Conservation (phyloP, 2,888 invertebrate species). For the Hermaeophaga mercurialis region DNA sequence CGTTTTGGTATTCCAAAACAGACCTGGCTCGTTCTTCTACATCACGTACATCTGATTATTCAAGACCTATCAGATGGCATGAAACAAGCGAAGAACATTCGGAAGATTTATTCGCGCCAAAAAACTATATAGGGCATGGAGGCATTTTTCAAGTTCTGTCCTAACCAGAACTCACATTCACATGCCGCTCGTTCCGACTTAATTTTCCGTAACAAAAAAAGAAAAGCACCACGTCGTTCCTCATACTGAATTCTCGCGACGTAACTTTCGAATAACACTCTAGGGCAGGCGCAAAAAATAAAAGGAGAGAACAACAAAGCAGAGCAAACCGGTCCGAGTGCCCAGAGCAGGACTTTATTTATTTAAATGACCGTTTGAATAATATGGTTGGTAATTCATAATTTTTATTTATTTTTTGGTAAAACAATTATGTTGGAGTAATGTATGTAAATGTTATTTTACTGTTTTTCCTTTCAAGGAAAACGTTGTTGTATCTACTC, state of each 20-base stretch:
- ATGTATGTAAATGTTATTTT: no score
- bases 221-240: conserved; percentile 23
- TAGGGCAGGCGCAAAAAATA: conserved; percentile 21
- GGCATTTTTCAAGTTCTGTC: conserved; percentile 26
- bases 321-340: not conserved
- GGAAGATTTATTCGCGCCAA: conserved; percentile 18
- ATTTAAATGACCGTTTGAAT: no score
- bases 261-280: conserved; percentile 24
- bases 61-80: conserved; percentile 18
- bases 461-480: no score
- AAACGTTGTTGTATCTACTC: no score
- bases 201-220: conserved; percentile 28
- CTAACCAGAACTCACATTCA: conserved; percentile 25
- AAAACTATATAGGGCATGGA: conserved; percentile 19
- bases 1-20: conserved; percentile 15
- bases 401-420: no score
- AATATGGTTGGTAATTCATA: no score
- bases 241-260: conserved; percentile 25
- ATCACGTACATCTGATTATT: conserved; percentile 20
- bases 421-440: no score
- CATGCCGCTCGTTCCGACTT: conserved; percentile 24
- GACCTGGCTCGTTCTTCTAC: conserved; percentile 3
- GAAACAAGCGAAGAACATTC: conserved; percentile 16
- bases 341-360: no score
- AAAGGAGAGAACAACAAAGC: conserved; percentile 8